phyloP scores from a whole-genome alignment of 2,888 invertebrate species.

The Lordiphosa fenestrarum region DNA sequence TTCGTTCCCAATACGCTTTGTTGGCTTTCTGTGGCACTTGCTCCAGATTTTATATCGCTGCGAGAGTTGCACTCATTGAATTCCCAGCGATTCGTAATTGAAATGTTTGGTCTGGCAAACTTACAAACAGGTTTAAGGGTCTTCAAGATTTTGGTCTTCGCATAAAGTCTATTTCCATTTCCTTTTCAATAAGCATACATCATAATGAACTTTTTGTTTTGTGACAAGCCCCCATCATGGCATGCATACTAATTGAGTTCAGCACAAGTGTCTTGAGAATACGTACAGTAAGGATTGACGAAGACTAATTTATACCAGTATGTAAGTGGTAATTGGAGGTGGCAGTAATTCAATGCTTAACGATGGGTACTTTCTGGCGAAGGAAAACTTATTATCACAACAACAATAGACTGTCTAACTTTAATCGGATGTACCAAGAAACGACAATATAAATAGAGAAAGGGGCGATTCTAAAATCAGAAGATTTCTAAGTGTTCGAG shows the following conservation, averaged over 20 bases:
- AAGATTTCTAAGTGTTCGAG: too few relatives aligned
- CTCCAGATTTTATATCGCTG: not conserved
- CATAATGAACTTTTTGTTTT: constrained; percentile 30
- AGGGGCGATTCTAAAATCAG: too few relatives aligned
- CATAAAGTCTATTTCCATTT: constrained; percentile 58
- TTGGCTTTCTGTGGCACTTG: constrained; percentile 24
- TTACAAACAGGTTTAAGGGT: constrained; percentile 1
- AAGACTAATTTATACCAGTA: not conserved
- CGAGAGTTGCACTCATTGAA: constrained; percentile 4
- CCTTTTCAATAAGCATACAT: constrained; percentile 58
- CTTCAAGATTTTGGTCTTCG: constrained; percentile 29
- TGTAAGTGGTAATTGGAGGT: not conserved
- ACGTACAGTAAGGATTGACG: constrained; percentile 4
- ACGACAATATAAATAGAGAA: too few relatives aligned
- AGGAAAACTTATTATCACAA: too few relatives aligned
- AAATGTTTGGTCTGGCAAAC: too few relatives aligned
- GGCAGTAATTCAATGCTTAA: too few relatives aligned
- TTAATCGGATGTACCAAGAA: too few relatives aligned
- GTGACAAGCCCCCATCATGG: constrained; percentile 28
- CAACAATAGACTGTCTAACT: too few relatives aligned
- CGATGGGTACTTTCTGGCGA: too few relatives aligned
- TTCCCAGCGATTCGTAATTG: not conserved
- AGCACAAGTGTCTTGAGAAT: constrained; percentile 29
- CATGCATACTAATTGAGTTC: constrained; percentile 59
- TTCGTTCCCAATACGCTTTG: constrained; percentile 38